Percentiles rank a stretch among this genome's conserved stretches.
Evolutionary conservation across 2,888 invertebrate genomes (phyloP).

Genomic region (Luperina nickerlii): DNA sequence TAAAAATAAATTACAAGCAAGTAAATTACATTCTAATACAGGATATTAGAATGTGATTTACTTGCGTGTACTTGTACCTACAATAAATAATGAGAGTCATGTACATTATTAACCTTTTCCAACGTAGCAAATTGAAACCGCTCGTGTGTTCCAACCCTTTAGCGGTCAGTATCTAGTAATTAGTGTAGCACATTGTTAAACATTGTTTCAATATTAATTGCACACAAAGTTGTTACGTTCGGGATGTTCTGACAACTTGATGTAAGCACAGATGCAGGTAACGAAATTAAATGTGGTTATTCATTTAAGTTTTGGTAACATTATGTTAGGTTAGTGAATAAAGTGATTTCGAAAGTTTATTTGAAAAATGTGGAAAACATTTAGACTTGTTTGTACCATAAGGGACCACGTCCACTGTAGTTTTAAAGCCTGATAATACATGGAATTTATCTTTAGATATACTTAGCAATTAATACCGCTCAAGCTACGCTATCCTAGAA

Average conservation of each 20-base stretch:
- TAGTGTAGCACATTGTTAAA: constrained; percentile 22
- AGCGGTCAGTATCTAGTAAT: constrained; percentile 8
- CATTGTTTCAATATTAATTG: constrained; percentile 33
- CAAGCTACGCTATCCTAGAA: too few relatives aligned
- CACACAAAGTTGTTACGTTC: constrained; percentile 9
- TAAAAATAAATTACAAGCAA: too few relatives aligned
- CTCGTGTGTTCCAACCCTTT: not conserved
- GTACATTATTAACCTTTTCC: not conserved
- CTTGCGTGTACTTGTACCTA: not conserved
- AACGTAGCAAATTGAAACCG: not conserved
- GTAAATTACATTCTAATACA: too few relatives aligned
- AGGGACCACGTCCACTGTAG: not conserved
- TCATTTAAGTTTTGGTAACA: not conserved
- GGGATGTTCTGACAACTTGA: not conserved
- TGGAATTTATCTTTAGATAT: too few relatives aligned
- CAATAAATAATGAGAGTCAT: not conserved
- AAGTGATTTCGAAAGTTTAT: not conserved
- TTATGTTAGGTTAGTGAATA: not conserved
- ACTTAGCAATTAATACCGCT: too few relatives aligned
- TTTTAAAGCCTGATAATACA: too few relatives aligned
- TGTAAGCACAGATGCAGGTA: not conserved
- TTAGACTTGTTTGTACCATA: not conserved
- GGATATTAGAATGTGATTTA: not conserved
- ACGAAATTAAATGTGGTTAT: not conserved
- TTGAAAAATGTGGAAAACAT: not conserved